phyloP scores from a whole-genome alignment of 2,888 invertebrate genomes.

The Diaperis boleti region DNA sequence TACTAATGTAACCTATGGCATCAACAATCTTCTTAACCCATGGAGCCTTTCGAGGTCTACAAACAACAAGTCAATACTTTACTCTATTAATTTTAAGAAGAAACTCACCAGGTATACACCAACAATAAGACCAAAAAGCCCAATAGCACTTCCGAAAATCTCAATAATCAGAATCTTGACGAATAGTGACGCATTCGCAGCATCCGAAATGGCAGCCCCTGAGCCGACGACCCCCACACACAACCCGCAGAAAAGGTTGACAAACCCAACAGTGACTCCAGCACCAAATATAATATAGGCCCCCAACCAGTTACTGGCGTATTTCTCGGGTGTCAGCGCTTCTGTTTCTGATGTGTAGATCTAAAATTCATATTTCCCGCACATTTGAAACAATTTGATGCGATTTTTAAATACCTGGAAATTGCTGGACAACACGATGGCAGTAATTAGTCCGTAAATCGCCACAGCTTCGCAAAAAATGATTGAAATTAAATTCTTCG shows the following conservation, averaged over 20 bases:
- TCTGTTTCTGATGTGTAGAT: not conserved
- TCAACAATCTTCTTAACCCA: too few species aligned
- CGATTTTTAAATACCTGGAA: constrained; percentile 67
- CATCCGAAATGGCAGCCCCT: constrained; percentile 98
- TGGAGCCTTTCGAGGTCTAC: constrained; percentile 53
- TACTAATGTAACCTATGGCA: too few species aligned
- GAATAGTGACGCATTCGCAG: constrained; percentile 95
- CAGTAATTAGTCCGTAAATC: constrained; percentile 98
- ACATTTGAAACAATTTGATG: too few species aligned
- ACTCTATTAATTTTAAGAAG: not conserved
- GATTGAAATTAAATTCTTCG: constrained; percentile 98
- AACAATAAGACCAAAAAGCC: constrained; percentile 97
- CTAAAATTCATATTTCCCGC: not conserved
- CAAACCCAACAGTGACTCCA: constrained; percentile 93
- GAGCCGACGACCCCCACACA: constrained; percentile 98
- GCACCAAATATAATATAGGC: constrained; percentile 97
- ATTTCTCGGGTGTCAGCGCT: not conserved
- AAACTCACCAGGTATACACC: constrained; percentile 87
- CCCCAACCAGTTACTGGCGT: constrained; percentile 67
- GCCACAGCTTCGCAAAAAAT: constrained; percentile 99
- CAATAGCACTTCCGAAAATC: constrained; percentile 99
- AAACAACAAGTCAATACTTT: constrained; percentile 28
- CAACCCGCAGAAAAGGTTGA: constrained; percentile 95
- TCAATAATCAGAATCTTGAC: constrained; percentile 99
- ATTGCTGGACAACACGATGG: constrained; percentile 92